Base-by-base conservation (phyloP, 2,888 invertebrate species). In the Ceramica pisi region DNA sequence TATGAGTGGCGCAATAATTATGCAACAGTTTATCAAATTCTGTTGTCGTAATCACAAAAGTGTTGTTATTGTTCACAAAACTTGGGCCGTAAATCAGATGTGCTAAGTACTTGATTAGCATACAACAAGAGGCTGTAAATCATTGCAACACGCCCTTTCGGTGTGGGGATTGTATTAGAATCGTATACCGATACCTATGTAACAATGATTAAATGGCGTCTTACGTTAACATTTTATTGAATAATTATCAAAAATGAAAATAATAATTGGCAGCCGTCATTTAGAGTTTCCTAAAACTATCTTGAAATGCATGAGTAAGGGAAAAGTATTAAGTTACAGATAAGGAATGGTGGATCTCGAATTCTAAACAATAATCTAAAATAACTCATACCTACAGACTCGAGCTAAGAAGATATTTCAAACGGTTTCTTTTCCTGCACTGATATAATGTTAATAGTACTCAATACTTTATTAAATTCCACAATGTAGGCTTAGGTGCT, bases 81-180 rank as follows among this genome's bases (percentile, higher is more conserved):
- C 91, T 89, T 41, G 7, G 67, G 85, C 84, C 67, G 90, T 93
- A 93, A 93, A 93, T 93, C 93, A 89, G 86, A 83, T 83, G 91
- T 91, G 90, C 93, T 93, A 91, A 92, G 90, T 90, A 87, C 89
- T 85, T 94, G 94, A 95, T 95, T 95, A 95, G 94, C 95, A 95
- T 95, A 90, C 55, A 92, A 94, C 94, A 94, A 94, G 94, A 91
- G 92, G 83, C 87, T 78, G 91, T 95, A 93, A 92, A 93, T 94
- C 93, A 93, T 91, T 88, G 80, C 69, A 82, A 59, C 87, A 73
- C 81, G 83, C 81, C 85, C 86, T 88, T 78, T 80, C 82, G 62
- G 59, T 80, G 79, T 82, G 70, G 50, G 31, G 78, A 23, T 59
- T 70, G 48, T 64, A 73, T 61, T 57, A 31, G 56, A 19, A 67